These are phyloP conservation scores for Conger conger DNA, from an alignment of 2,113 vertebrate genomes.

Conservation along the genomic window DNA sequence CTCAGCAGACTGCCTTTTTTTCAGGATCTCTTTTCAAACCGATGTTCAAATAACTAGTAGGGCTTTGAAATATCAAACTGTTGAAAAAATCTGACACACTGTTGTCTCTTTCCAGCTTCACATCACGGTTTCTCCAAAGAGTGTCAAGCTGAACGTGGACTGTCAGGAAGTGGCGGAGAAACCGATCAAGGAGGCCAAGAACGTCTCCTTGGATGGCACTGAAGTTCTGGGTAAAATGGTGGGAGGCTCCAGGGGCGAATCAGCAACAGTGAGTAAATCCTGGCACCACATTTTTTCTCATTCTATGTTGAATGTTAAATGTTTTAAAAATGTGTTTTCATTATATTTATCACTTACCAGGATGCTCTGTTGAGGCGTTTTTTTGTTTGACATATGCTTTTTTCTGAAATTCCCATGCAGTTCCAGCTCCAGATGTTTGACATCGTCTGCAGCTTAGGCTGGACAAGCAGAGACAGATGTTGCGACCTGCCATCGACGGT, in stretches of 20 bases:
- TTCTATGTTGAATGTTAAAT: background rate
- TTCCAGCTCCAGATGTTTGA: conserved; percentile 99
- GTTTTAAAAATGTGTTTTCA: background rate
- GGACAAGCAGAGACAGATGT: conserved; percentile 96
- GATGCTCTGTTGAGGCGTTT: background rate
- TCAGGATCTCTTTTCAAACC: background rate
- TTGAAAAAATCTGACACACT: background rate
- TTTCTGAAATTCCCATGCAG: conserved; percentile 70
- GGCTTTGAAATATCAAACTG: background rate
- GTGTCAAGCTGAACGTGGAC: conserved; percentile 88
- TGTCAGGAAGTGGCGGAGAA: conserved; percentile 93
- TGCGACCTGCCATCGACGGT: conserved; percentile 95
- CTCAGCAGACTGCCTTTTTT: background rate
- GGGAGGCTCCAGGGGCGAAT: conserved; percentile 76
- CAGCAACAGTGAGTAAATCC: conserved; percentile 82
- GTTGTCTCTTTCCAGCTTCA: conserved; percentile 78
- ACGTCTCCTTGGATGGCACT: conserved; percentile 87
- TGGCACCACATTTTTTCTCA: background rate
- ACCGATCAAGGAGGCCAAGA: conserved; percentile 86
- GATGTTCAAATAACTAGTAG: background rate
- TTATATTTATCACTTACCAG: background rate
- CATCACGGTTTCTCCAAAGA: conserved; percentile 85
- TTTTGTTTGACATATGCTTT: conserved; percentile 42
- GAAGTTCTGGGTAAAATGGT: conserved; percentile 93
- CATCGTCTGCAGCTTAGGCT: conserved; percentile 94